Evolutionary conservation across 2,797 vertebrate genomes (phyloP).

Genomic region (Danionella dracula): DNA sequence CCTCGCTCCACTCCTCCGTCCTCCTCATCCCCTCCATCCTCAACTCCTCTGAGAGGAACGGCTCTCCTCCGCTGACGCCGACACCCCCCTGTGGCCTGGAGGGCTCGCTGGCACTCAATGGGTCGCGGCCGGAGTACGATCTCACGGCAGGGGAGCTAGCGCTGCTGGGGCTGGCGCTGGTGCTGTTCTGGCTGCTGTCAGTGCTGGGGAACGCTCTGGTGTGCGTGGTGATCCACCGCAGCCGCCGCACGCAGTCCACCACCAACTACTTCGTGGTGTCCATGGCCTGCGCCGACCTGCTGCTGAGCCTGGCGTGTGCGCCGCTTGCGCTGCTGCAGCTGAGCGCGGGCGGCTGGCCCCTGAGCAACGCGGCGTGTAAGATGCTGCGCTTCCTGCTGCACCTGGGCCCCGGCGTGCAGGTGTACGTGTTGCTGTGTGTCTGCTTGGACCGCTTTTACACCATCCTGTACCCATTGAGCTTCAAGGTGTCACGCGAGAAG

Average conservation of each 20-base stretch:
- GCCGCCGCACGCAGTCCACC: conserved; percentile 90
- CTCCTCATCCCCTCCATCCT: conserved; percentile 53
- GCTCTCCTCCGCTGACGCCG: conserved; percentile 42
- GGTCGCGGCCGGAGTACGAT: conserved; percentile 45
- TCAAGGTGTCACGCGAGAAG: conserved; percentile 92
- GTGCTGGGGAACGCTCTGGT: conserved; percentile 85
- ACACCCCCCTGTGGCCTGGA: conserved; percentile 48
- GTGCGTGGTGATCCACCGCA: conserved; percentile 89
- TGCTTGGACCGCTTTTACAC: conserved; percentile 88
- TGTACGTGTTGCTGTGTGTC: conserved; percentile 85
- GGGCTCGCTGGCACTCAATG: conserved; percentile 1
- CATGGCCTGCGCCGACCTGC: conserved; percentile 87
- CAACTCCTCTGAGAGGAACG: conserved; percentile 65
- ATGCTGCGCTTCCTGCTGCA: conserved; percentile 80
- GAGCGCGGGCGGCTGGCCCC: conserved; percentile 69
- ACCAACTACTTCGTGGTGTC: conserved; percentile 96
- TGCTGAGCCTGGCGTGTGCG: conserved; percentile 72
- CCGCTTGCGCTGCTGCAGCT: conserved; percentile 86
- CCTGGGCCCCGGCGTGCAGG: conserved; percentile 83
- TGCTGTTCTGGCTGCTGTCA: conserved; percentile 80
- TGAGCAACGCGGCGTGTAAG: conserved; percentile 73
- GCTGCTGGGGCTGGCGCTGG: conserved; percentile 71
- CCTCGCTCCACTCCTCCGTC: conserved; percentile 54
- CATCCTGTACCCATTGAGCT: conserved; percentile 86
- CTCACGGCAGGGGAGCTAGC: conserved; percentile 70